Conservation (phyloP, 2,113 vertebrate species). For the Psettodes erumei region DNA sequence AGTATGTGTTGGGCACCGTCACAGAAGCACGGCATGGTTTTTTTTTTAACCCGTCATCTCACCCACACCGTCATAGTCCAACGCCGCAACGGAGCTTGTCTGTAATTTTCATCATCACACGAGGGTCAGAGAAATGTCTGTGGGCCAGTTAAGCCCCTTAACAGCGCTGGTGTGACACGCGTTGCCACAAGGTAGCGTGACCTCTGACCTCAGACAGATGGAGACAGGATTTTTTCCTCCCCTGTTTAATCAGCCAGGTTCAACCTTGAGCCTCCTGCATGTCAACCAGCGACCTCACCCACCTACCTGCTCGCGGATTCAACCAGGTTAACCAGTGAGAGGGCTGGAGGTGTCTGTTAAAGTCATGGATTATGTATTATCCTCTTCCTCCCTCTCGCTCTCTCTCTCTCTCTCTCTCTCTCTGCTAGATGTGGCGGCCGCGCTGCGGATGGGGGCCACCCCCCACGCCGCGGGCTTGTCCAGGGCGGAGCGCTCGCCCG, state of each 20-base stretch:
- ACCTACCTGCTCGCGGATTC: slow-evolving; percentile 53
- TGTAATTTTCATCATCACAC: slow-evolving; percentile 37
- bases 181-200: slow-evolving; percentile 54
- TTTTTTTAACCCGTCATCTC: slow-evolving; percentile 55
- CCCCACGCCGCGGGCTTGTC: slow-evolving; percentile 75
- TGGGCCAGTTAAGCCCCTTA: slow-evolving; percentile 73
- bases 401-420: slow-evolving; percentile 9
- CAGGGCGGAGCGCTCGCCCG: slow-evolving; percentile 75
- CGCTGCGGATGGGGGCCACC: slow-evolving; percentile 72
- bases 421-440: slow-evolving; percentile 76
- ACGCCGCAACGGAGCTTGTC: slow-evolving; percentile 25
- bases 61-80: slow-evolving; percentile 38
- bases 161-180: slow-evolving; percentile 62
- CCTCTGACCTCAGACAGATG: slow-evolving; percentile 75
- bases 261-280: slow-evolving; percentile 74
- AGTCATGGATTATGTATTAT: slow-evolving; percentile 48
- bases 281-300: slow-evolving; percentile 54
- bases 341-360: slow-evolving; percentile 12
- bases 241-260: slow-evolving; percentile 73
- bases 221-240: slow-evolving; percentile 65
- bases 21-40: slow-evolving; percentile 72
- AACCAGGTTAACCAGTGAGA: slow-evolving; percentile 48
- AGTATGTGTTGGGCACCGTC: slow-evolving; percentile 44
- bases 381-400: slow-evolving; percentile 16
- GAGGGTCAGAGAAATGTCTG: slow-evolving; percentile 46